These are phyloP conservation scores for Heterotis niloticus DNA, from an alignment of 2,113 vertebrate genomes.

Conservation along the genomic window DNA sequence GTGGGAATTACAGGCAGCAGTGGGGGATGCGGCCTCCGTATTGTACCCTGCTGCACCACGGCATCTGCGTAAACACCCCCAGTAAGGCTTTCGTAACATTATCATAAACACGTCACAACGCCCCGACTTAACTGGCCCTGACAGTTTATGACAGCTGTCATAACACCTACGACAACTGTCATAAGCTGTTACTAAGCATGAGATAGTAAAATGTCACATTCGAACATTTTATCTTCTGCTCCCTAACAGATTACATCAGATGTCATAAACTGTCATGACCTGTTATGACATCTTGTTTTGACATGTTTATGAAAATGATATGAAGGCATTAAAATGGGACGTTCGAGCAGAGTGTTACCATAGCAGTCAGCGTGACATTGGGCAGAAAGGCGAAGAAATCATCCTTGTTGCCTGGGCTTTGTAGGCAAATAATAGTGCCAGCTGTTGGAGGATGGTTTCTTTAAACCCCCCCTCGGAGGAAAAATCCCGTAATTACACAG, in stretches of 20 bases:
- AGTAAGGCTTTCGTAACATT: background rate
- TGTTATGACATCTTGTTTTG: background rate
- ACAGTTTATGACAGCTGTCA: background rate
- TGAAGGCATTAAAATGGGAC: too few relatives aligned
- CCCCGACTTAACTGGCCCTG: background rate
- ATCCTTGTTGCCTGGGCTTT: too few relatives aligned
- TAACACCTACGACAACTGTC: background rate
- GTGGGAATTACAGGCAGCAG: too few relatives aligned
- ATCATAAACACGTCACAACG: background rate
- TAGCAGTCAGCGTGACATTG: background rate
- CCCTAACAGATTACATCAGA: background rate
- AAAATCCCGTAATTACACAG: too few relatives aligned
- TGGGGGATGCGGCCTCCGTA: background rate
- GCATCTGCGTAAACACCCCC: background rate
- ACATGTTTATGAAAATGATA: too few relatives aligned
- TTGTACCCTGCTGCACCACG: background rate
- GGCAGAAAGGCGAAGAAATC: background rate
- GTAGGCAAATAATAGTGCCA: too few relatives aligned
- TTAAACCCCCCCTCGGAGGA: too few relatives aligned
- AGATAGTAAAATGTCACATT: background rate
- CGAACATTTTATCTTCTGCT: background rate
- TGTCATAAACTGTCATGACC: background rate
- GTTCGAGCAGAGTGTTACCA: background rate
- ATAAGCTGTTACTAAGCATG: background rate
- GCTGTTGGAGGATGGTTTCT: too few relatives aligned